Percentiles rank a stretch among this genome's conserved stretches.
Evolutionary conservation across 1,140 invertebrate species (phyloP).

Genomic region (Dendroctonus ponderosae): DNA sequence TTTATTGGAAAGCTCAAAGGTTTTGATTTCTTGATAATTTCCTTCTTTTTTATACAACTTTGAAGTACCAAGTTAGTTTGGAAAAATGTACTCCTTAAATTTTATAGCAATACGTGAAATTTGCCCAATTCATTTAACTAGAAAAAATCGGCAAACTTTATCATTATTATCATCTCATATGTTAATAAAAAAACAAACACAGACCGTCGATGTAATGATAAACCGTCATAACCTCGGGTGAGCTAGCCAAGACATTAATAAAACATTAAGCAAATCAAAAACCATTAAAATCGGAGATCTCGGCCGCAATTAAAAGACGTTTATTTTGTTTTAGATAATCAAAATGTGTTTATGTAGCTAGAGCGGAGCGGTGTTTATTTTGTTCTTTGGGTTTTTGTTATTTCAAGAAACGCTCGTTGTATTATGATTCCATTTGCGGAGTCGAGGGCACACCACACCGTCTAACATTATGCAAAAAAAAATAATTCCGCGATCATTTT

Average conservation of each 20-base stretch:
- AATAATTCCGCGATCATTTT: too few species aligned
- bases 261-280: constrained; percentile 28
- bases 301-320: constrained; percentile 32
- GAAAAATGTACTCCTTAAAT: too few species aligned
- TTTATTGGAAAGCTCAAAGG: too few species aligned
- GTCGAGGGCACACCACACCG: background rate
- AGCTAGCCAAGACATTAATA: constrained; percentile 22
- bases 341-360: constrained; percentile 27
- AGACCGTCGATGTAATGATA: background rate
- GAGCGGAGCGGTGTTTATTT: constrained; percentile 22
- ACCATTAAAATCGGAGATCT: constrained; percentile 25
- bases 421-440: constrained; percentile 24
- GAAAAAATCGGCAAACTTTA: too few species aligned
- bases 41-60: too few species aligned
- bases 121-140: too few species aligned
- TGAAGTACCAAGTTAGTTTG: too few species aligned
- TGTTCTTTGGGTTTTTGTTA: constrained; percentile 25
- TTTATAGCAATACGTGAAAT: too few species aligned
- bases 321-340: constrained; percentile 34
- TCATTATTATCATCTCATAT: too few species aligned
- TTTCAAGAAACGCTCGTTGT: constrained; percentile 18
- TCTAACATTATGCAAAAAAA: too few species aligned
- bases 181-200: background rate
- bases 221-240: constrained; percentile 11
- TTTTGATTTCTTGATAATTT: too few species aligned